Evolutionary conservation across 2,797 vertebrate species (phyloP), one percentile per base, ranked within the genome.

Genomic region (Gymnoscopelus microlampas): DNA sequence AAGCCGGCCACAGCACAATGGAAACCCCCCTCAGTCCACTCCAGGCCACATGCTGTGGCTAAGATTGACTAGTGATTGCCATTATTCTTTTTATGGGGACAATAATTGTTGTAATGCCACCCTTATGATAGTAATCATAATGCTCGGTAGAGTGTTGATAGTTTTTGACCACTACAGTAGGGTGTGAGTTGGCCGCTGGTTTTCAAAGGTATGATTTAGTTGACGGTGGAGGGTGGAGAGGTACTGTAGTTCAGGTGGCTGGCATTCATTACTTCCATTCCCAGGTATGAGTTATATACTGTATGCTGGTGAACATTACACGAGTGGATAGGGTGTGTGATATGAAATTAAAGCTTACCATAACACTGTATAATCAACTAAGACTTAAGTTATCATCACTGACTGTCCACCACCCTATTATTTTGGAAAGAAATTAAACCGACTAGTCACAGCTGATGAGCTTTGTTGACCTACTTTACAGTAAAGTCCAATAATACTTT

Each of bases 61-160:
- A 75, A 83, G 86, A 92, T 91, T 83, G 87, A 78, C 82, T 90
- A 81, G 73, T 87, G 82, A 89, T 87, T 82, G 87, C 83, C 83
- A 85, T 89, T 86, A 86, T 91, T 87, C 77, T 85, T 81, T 92
- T 92, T 88, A 89, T 87, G 83, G 81, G 80, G 77, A 85, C 85
- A 85, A 90, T 89, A 89, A 90, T 86, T 87, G 87, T 83, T 80
- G 83, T 83, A 80, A 65, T 83, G 71, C 68, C 29, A 15, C 68
- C 75, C 73, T 91, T 91, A 93, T 92, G 92, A 90, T 77, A 87
- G 86, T 72, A 84, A 85, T 91, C 80, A 70, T 76, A 87, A 88
- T 82, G 80, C 75, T 62, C 76, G 79, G 74, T 85, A 88, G 78
- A 59, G 69, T 57, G 60, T 60, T 89, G 85, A 86, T 86, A 68